Percentiles rank a stretch among this genome's conserved stretches.
Evolutionary conservation across 2,113 vertebrate genomes (phyloP).

Genomic region (Cephalopterus ornatus): DNA sequence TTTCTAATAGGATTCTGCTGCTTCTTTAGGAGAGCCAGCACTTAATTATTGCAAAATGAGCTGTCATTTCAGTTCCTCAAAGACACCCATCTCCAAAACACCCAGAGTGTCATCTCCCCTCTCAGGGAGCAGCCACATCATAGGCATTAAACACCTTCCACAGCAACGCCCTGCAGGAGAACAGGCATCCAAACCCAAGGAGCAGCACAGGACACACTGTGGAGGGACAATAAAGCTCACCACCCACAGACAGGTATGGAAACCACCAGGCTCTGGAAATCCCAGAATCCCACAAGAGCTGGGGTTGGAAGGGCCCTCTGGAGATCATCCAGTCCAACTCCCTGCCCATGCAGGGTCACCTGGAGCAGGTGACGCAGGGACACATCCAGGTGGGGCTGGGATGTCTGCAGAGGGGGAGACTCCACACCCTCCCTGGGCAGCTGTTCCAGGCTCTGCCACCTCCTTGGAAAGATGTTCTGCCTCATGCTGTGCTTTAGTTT

Average conservation of each 20-base stretch:
- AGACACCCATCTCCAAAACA: neutral
- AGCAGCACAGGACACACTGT: neutral
- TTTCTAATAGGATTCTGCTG: neutral
- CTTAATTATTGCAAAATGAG: neutral
- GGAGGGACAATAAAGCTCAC: neutral
- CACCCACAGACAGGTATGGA: no score
- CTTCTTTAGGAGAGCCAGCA: neutral
- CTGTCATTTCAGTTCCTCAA: neutral
- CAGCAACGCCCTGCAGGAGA: neutral
- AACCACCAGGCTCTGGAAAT: neutral
- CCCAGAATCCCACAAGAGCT: neutral
- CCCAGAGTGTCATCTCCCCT: neutral
- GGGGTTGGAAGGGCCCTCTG: neutral
- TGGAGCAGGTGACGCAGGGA: no score
- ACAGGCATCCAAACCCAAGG: neutral
- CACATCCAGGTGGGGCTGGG: no score
- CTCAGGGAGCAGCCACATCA: no score
- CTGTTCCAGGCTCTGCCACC: neutral
- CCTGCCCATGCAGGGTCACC: neutral
- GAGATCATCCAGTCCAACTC: neutral
- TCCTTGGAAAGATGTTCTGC: neutral
- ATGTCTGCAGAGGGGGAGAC: neutral
- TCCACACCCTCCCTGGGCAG: neutral
- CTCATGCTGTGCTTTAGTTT: neutral
- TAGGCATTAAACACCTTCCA: neutral